A percentile compares a stretch with the other conserved stretches of the same genome.
Conservation (phyloP, 53 echinoderm and acorn worm species). For the Paracentrotus lividus region DNA sequence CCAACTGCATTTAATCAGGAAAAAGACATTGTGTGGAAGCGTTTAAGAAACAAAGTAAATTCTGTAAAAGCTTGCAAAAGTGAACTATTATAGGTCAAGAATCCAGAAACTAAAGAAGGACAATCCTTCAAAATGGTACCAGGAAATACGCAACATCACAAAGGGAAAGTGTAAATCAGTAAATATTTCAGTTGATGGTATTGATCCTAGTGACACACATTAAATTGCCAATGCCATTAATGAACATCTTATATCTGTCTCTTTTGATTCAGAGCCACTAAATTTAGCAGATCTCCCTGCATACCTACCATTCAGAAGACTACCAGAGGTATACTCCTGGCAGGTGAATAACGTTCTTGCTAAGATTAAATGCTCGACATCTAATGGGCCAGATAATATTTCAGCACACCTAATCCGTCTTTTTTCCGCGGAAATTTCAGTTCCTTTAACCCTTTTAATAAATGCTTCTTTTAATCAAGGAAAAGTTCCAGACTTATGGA, state of each 20-base stretch:
- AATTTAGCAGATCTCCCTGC: not conserved
- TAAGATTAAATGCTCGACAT: too few species aligned
- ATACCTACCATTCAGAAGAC: not conserved
- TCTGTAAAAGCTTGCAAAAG: not conserved
- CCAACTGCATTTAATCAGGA: not conserved
- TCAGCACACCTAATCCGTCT: too few species aligned
- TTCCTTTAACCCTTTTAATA: too few species aligned
- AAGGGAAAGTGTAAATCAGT: not conserved
- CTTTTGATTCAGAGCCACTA: not conserved
- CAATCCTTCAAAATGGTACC: conserved; percentile 16
- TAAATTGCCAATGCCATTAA: not conserved
- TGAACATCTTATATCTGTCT: conserved; percentile 1
- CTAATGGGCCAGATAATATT: too few species aligned
- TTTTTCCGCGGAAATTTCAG: too few species aligned
- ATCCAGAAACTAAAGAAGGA: not conserved
- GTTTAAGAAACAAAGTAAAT: not conserved
- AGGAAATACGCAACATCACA: not conserved
- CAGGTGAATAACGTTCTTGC: not conserved
- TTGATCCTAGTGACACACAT: conserved; percentile 7
- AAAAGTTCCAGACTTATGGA: not conserved
- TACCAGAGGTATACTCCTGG: not conserved
- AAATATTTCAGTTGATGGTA: not conserved
- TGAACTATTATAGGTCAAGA: not conserved
- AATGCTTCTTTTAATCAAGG: not conserved
- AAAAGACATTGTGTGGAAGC: not conserved